Evolutionary conservation across 2,888 invertebrate genomes (phyloP), one percentile per base, ranked within the genome.

Genomic region (Thelaira solivaga): DNA sequence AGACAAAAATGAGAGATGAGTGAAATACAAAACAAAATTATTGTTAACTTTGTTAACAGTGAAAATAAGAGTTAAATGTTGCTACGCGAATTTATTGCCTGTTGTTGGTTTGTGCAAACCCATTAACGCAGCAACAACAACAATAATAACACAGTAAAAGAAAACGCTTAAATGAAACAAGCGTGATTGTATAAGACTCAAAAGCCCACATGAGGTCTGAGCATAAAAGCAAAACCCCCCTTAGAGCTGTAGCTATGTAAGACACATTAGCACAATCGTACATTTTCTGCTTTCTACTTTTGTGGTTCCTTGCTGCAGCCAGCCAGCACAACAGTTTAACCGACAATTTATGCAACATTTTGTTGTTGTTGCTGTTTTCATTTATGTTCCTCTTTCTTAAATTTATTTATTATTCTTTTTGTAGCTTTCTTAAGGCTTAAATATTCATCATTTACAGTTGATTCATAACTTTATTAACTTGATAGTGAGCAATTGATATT

Each of bases 401-500:
- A n/a, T n/a, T n/a, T n/a, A n/a, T n/a, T n/a, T n/a, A n/a, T n/a
- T n/a, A n/a, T 49, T 59, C 8, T 16, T 57, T 6, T 41, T 31
- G 18, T 45, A 57, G 62, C 43, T 36, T 39, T 64, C 59, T 43
- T 51, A 43, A 45, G 59, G 45, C 65, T 61, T 64, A 74, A 65
- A 74, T 78, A 78, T 78, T 78, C 74, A 74, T 78, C 65, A 71
- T 78, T 62, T 65, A 16, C 47, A 49, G 69, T 78, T 78, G 78
- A 78, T 78, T 78, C 78, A 78, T 78, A 78, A 78, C 78, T 78
- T 74, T 78, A 78, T 78, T 78, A 78, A 78, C 74, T 61, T 47
- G 53, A 74, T 61, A 55, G 65, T 65, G 55, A 65, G 65, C 74
- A 78, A 78, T 78, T 78, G 78, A 67, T 74, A 74, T 78, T 61